Base-by-base conservation (phyloP, 2,113 vertebrate species). In the Crotalus viridis region DNA sequence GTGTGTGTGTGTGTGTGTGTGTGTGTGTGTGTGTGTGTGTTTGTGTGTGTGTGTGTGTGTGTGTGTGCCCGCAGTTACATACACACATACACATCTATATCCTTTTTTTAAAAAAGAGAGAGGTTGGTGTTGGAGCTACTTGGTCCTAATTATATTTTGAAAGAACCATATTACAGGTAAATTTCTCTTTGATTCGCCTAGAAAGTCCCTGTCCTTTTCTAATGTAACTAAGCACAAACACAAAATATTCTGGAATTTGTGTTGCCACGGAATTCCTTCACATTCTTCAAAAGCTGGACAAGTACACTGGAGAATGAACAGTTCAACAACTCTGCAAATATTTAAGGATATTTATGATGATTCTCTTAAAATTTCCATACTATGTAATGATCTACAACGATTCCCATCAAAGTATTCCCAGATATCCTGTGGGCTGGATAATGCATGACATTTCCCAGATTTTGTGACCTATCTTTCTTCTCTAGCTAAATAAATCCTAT, bases 101-200 rank as follows among this genome's bases (percentile, higher is more conserved):
- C 12, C 28, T 19, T 74, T 61, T 92, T 21, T 24, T 3, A 0
- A 0, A 0, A 54, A 24, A 39, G 1, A 43, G 94, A 95, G 54
- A 95, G 93, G 1, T 0, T 9, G 0, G 28, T 33, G 1, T 33
- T 46, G 3, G 0, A 56, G 1, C 24, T 24, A 24, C 28, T 43
- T 22, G 19, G 43, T 0, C 0, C 55, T 51, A 5, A 8, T 0
- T 39, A 0, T 0, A 17, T 0, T 0, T 54, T 92, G 81, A 21
- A 0, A 0, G 0, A 0, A 0, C 2, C 52, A n/a, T 86, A 89
- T 0, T 0, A 3, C 0, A 52, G 21, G 12, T 0, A 19, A 90
- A 0, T 89, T 15, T 0, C 5, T 0, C 4, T 59, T 4, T 8
- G 0, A 88, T 64, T 26, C 0, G 28, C 93, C 92, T 21, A 0